Evolutionary conservation across 2,113 vertebrate species (phyloP).

Genomic region (Gambusia holbrooki): DNA sequence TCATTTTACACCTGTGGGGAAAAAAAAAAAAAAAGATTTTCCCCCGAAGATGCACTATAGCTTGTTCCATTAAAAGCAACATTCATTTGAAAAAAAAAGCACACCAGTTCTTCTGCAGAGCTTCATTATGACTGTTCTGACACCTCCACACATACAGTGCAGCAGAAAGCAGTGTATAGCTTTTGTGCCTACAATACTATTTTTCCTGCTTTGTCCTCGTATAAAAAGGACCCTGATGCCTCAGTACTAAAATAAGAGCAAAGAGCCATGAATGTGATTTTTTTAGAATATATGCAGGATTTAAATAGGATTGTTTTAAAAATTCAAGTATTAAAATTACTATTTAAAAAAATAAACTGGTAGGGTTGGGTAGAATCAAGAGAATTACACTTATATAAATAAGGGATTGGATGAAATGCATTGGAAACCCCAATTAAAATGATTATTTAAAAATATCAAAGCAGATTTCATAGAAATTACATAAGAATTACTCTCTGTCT

Average conservation of each 20-base stretch:
- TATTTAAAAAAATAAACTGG: too few species aligned
- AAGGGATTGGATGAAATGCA: too few species aligned
- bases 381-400: too few species aligned
- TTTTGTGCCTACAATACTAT: slow-evolving; percentile 9
- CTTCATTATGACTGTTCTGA: slow-evolving; percentile 10
- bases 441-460: too few species aligned
- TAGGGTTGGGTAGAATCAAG: too few species aligned
- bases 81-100: slow-evolving; percentile 14
- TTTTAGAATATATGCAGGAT: background rate
- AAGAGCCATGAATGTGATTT: background rate
- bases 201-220: slow-evolving; percentile 29
- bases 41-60: background rate
- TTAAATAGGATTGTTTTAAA: background rate
- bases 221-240: slow-evolving; percentile 37
- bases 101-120: slow-evolving; percentile 8
- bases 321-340: too few species aligned
- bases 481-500: too few species aligned
- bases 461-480: too few species aligned
- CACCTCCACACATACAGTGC: slow-evolving; percentile 4
- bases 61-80: slow-evolving; percentile 23
- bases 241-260: slow-evolving; percentile 26
- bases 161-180: slow-evolving; percentile 9
- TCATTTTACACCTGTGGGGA: slow-evolving; percentile 14
- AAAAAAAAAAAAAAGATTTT: slow-evolving; percentile 18
- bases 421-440: too few species aligned